Evolutionary conservation across 2,888 invertebrate species (phyloP).

Genomic region (Drosophila suboccidentalis): DNA sequence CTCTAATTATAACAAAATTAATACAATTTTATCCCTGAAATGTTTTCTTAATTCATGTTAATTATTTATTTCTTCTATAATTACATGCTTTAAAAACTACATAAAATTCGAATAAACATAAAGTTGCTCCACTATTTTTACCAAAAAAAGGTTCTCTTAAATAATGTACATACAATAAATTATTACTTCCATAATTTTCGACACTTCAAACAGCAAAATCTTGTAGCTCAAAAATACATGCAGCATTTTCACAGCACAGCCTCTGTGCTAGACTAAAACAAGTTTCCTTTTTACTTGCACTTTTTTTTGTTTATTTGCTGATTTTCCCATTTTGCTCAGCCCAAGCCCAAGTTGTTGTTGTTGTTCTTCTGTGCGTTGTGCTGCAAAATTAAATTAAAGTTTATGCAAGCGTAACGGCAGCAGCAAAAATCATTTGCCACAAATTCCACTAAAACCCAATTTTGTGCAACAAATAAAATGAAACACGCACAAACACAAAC

Average conservation of each 20-base stretch:
- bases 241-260: constrained; percentile 4
- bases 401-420: constrained; percentile 80
- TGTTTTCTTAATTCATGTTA: not conserved
- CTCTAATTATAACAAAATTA: not conserved
- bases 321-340: not conserved
- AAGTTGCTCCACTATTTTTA: too few relatives aligned
- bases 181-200: constrained; percentile 8
- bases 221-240: constrained; percentile 8
- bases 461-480: constrained; percentile 78
- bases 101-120: too few relatives aligned
- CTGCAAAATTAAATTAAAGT: constrained; percentile 77
- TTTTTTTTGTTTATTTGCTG: not conserved
- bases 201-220: constrained; percentile 20
- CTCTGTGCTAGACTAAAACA: constrained; percentile 7
- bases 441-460: constrained; percentile 81
- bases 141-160: not conserved
- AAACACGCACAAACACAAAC: constrained; percentile 73
- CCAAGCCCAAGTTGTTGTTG: constrained; percentile 10
- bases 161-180: not conserved
- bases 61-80: not conserved
- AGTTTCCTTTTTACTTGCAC: constrained; percentile 13
- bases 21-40: too few relatives aligned
- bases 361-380: constrained; percentile 21
- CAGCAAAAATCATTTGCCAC: constrained; percentile 81
- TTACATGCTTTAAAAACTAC: too few relatives aligned